A percentile compares a stretch with the other conserved stretches of the same genome.
These are phyloP conservation scores for Scolanthus callimorphus DNA, from an alignment of 92 coral and sea anemone genomes.

Conservation along the genomic window DNA sequence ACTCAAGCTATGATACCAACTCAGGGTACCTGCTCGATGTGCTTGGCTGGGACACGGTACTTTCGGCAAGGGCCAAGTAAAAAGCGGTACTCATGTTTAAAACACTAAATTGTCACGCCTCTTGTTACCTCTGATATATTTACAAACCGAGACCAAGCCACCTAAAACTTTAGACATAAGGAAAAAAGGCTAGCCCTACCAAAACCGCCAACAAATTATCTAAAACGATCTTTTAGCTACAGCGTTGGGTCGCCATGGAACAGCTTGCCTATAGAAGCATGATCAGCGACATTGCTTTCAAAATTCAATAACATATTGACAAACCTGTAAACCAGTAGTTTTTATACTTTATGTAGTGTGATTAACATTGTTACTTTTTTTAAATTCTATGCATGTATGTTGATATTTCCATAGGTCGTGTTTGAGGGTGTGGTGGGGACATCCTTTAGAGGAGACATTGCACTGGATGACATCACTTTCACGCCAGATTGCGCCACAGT, in stretches of 20 bases:
- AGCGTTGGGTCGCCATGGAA: too few species aligned
- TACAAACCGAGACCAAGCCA: neutral
- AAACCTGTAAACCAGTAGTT: too few species aligned
- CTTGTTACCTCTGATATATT: neutral
- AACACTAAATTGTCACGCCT: neutral
- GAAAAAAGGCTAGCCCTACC: too few species aligned
- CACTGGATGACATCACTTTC: constrained; percentile 87
- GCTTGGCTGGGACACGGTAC: neutral
- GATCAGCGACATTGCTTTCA: too few species aligned
- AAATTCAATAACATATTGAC: too few species aligned
- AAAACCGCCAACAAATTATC: too few species aligned
- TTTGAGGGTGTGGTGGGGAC: constrained; percentile 89
- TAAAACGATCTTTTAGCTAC: too few species aligned
- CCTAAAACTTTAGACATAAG: neutral
- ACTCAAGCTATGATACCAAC: neutral
- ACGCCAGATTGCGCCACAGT: constrained; percentile 62
- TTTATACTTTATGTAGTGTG: too few species aligned
- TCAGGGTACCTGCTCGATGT: neutral
- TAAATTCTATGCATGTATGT: neutral
- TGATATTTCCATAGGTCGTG: constrained; percentile 38
- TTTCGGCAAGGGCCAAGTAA: neutral
- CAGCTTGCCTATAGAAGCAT: too few species aligned
- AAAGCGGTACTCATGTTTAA: neutral
- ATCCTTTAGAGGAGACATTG: constrained; percentile 82
- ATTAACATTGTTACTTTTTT: too few species aligned